These are phyloP conservation scores for Stichodactyla helianthus DNA, from an alignment of 64 coral and sea anemone species.

Conservation along the genomic window DNA sequence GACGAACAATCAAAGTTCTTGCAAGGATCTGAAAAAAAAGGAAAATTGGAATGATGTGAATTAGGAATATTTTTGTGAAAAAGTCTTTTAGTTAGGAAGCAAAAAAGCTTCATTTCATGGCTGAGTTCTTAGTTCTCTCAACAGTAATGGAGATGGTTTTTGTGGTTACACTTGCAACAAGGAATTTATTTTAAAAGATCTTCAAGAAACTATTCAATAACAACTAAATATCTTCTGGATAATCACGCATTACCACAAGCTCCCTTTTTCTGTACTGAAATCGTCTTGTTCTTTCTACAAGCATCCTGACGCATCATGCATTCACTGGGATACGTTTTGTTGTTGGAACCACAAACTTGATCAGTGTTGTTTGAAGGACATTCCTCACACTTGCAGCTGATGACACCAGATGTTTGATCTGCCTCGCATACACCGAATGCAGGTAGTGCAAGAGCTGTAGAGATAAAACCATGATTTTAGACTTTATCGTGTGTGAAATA, in stretches of 20 bases:
- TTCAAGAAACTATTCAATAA: not conserved
- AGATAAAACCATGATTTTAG: too few species aligned
- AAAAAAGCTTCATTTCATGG: not conserved
- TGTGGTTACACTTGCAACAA: not conserved
- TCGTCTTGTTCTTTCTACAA: constrained; percentile 19
- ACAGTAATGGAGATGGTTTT: too few species aligned
- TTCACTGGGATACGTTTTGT: constrained; percentile 24
- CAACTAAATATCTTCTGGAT: too few species aligned
- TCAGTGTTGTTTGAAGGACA: constrained; percentile 2
- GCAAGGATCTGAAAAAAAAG: not conserved
- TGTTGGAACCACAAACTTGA: constrained; percentile 40
- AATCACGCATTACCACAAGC: constrained; percentile 23
- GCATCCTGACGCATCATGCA: constrained; percentile 23
- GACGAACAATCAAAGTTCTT: not conserved
- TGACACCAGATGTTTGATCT: not conserved
- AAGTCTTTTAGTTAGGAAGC: not conserved
- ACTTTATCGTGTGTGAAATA: too few species aligned
- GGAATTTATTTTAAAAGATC: not conserved
- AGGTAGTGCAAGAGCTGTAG: not conserved
- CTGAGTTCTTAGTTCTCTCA: too few species aligned
- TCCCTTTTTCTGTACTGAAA: constrained; percentile 1
- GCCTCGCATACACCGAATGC: not conserved
- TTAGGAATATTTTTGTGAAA: not conserved
- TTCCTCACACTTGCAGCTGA: constrained; percentile 1
- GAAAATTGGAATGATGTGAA: not conserved